phyloP scores from a whole-genome alignment of 2,113 vertebrate species.

The Cercopithecus mona region DNA sequence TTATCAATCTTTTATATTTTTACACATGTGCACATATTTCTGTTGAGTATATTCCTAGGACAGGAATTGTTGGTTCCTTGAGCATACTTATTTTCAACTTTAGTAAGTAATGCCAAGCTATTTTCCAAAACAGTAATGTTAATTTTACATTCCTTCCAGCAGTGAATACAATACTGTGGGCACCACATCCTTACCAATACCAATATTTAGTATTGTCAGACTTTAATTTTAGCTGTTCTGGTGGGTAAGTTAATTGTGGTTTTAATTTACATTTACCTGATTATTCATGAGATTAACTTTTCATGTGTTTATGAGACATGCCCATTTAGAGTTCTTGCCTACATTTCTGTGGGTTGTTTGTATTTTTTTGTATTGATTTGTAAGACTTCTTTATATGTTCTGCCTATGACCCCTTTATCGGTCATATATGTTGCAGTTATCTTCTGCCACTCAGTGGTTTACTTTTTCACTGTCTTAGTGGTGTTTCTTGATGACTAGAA shows the following conservation, averaged over 20 bases:
- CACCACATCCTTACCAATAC: not conserved
- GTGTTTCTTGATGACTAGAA: not conserved
- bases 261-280: not conserved
- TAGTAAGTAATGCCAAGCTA: not conserved
- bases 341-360: not conserved
- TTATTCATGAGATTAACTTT: not conserved
- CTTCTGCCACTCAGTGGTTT: not conserved
- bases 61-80: not conserved
- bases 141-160: not conserved
- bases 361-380: not conserved
- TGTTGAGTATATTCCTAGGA: too few species aligned
- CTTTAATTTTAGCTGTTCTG: not conserved
- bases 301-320: not conserved
- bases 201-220: not conserved
- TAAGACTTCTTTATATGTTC: not conserved
- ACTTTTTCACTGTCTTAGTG: not conserved
- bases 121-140: not conserved
- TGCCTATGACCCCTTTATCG: not conserved
- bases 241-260: not conserved
- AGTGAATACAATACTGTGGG: not conserved
- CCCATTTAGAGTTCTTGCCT: not conserved
- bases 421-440: not conserved
- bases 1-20: not conserved
- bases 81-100: constrained; percentile 15
- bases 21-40: not conserved